Base-by-base conservation (phyloP, 2,797 vertebrate genomes). In the Phoebastria nigripes region DNA sequence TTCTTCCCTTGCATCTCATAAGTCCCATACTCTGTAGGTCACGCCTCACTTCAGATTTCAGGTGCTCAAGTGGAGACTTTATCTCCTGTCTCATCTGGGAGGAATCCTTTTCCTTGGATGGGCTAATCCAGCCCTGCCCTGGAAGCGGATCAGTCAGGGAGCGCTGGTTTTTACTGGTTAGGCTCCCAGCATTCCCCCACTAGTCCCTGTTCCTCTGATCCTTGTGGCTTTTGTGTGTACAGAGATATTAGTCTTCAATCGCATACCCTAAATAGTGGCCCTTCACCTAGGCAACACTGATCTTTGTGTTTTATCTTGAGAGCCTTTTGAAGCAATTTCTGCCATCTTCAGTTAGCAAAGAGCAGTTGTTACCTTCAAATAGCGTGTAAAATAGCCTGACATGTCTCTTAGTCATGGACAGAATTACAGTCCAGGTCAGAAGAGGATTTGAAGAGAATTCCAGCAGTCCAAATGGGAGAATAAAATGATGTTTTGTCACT, bases 151-250 rank as follows among this genome's bases (percentile, higher is more conserved):
- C 4, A 31, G 8, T 5, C 11, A 35, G 2, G 11, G 8, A 56
- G 15, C 5, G 1, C 15, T 80, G 20, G 0, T 17, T 82, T 62
- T 25, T 33, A n/a, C 4, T 15, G 62, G 5, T 33, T 41, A 29
- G 6, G 19, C 22, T 49, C n/a, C 44, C 58, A 51, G 8, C 5
- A 6, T 67, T 66, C 1, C 8, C 7, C 6, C 1, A 4, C 1
- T 52, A 0, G 0, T 62, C 25, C 37, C 31, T 55, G 14, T 46
- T 58, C 16, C 33, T 59, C 39, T 67, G 9, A 20, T 39, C 15
- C 17, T 46, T 22, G 25, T 17, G 12, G 24, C 6, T 86, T 59
- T 71, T n/a, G 9, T 46, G 16, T 18, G 12, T 46, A 42, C 20
- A 77, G 31, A n/a, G 7, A 24, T 29, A 47, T 10, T 8, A n/a